These are phyloP conservation scores for Bufo bufo DNA, from an alignment of 2,113 vertebrate species.

Conservation along the genomic window DNA sequence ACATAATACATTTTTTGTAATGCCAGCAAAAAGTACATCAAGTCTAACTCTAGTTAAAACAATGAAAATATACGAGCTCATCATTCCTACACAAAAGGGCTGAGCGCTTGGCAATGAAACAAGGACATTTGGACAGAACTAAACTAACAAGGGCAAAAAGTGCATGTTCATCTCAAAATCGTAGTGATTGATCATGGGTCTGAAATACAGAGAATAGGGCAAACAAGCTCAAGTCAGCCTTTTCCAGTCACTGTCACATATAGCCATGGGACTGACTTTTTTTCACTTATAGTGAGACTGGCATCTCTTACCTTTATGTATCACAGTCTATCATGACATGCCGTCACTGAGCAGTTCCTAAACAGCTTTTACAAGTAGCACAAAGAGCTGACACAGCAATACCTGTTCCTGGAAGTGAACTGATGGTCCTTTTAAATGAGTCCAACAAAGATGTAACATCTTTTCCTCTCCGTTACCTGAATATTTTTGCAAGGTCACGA, in stretches of 20 bases:
- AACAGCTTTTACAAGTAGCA: slow-evolving; percentile 21
- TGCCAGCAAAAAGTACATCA: slow-evolving; percentile 15
- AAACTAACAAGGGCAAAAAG: slow-evolving; percentile 37
- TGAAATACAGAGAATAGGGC: slow-evolving; percentile 36
- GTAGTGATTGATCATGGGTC: slow-evolving; percentile 29
- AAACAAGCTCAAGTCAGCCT: slow-evolving; percentile 38
- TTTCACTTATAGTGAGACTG: slow-evolving; percentile 39
- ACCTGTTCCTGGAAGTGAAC: not conserved
- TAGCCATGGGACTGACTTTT: slow-evolving; percentile 17
- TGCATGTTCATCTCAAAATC: slow-evolving; percentile 44
- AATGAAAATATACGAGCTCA: slow-evolving; percentile 40
- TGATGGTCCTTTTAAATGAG: slow-evolving; percentile 33
- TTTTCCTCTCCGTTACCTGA: slow-evolving; percentile 46
- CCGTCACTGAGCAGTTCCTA: not conserved
- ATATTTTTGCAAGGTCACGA: slow-evolving; percentile 31
- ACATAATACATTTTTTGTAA: not conserved
- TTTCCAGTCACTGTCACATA: slow-evolving; percentile 43
- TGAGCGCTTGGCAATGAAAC: slow-evolving; percentile 10
- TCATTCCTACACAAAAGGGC: slow-evolving; percentile 13
- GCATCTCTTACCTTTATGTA: slow-evolving; percentile 34
- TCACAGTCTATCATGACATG: slow-evolving; percentile 34
- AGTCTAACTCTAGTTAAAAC: not conserved
- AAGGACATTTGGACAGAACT: slow-evolving; percentile 48
- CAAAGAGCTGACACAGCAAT: slow-evolving; percentile 43
- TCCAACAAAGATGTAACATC: slow-evolving; percentile 19